These are phyloP conservation scores for Pangasius djambal DNA, from an alignment of 2,797 vertebrate genomes.

Conservation along the genomic window DNA sequence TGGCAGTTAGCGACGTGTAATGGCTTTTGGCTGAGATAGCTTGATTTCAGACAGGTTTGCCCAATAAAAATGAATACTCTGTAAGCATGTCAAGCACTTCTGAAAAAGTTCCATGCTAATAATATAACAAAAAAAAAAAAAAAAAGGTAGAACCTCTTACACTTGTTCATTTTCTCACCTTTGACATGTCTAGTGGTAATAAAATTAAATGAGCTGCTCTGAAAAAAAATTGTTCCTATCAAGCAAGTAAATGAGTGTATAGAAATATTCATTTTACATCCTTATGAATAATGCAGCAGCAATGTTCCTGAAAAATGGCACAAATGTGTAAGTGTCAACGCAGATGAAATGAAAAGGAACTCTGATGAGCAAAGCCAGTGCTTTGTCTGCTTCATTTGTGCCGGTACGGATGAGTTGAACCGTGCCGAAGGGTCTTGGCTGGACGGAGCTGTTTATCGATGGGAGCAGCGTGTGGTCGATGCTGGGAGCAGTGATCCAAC, in stretches of 20 bases:
- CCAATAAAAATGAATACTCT: neutral
- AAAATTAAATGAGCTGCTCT: constrained; percentile 35
- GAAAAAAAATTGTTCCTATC: constrained; percentile 27
- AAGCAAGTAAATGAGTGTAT: constrained; percentile 30
- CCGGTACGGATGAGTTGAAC: constrained; percentile 23
- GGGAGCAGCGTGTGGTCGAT: constrained; percentile 46
- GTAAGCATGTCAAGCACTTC: constrained; percentile 16
- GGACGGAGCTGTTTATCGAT: constrained; percentile 52
- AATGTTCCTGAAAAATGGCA: constrained; percentile 49
- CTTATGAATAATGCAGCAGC: constrained; percentile 45
- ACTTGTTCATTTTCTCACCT: constrained; percentile 23
- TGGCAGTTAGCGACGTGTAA: constrained; percentile 25
- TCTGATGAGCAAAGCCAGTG: constrained; percentile 42
- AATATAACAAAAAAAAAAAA: neutral
- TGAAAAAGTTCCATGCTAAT: constrained; percentile 1
- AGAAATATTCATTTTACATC: constrained; percentile 41
- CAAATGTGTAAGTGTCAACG: constrained; percentile 27
- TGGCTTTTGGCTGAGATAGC: constrained; percentile 28
- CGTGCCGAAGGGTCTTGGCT: constrained; percentile 41
- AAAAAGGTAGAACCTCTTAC: neutral
- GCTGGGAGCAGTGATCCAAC: constrained; percentile 40
- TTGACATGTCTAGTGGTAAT: constrained; percentile 26
- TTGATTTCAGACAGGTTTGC: constrained; percentile 9
- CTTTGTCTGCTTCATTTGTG: constrained; percentile 57
- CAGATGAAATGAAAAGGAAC: constrained; percentile 44